Evolutionary conservation across 2,888 invertebrate genomes (phyloP).

Genomic region (Schrankia costaestrigalis): DNA sequence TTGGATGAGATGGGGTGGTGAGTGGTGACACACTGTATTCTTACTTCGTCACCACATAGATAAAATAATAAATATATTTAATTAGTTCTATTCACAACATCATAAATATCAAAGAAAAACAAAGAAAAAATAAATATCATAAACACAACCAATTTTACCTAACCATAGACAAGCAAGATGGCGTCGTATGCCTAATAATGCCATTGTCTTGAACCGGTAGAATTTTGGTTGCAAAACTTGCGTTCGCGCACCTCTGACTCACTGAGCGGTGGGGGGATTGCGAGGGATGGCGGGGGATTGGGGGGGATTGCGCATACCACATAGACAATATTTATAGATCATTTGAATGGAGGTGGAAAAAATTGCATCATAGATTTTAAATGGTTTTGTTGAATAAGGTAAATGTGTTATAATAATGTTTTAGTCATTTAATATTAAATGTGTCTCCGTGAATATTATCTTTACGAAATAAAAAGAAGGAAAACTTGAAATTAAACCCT

Average conservation of each 20-base stretch:
- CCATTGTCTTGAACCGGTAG: slow-evolving; percentile 78
- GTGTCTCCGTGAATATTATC: not conserved
- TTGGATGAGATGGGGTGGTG: too few relatives aligned
- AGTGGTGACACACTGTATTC: too few relatives aligned
- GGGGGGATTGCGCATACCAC: slow-evolving; percentile 23
- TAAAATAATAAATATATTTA: too few relatives aligned
- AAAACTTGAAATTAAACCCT: too few relatives aligned
- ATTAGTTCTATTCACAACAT: not conserved
- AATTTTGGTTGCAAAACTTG: slow-evolving; percentile 77
- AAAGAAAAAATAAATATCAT: not conserved
- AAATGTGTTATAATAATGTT: not conserved
- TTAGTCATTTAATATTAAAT: not conserved
- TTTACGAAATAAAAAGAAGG: too few relatives aligned
- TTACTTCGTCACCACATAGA: too few relatives aligned
- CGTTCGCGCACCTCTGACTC: slow-evolving; percentile 71
- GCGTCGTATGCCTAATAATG: slow-evolving; percentile 71
- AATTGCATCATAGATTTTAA: slow-evolving; percentile 20
- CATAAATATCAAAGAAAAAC: not conserved
- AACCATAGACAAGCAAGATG: slow-evolving; percentile 51
- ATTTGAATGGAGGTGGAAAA: slow-evolving; percentile 34
- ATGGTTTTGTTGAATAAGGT: slow-evolving; percentile 7
- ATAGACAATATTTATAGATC: slow-evolving; percentile 25
- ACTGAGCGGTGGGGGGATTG: too few relatives aligned
- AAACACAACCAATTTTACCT: slow-evolving; percentile 10
- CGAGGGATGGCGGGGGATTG: slow-evolving; percentile 17